These are phyloP conservation scores for Naja naja DNA, from an alignment of 2,113 vertebrate species.

Conservation along the genomic window DNA sequence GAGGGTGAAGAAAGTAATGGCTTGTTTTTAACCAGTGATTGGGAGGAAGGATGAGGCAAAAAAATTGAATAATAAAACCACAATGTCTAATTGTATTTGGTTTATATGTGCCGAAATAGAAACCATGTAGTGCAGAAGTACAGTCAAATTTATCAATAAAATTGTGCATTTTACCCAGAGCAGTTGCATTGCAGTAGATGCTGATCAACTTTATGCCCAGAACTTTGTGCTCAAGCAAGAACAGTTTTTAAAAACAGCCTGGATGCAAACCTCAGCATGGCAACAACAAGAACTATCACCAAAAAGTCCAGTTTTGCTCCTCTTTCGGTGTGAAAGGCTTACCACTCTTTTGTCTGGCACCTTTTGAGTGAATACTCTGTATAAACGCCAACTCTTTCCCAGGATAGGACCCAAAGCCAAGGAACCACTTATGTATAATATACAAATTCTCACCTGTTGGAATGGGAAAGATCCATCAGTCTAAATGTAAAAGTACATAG, in stretches of 20 bases:
- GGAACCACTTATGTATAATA: conserved; percentile 87
- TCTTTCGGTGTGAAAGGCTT: conserved; percentile 54
- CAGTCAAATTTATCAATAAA: not conserved
- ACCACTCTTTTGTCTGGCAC: conserved; percentile 95
- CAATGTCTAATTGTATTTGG: not conserved
- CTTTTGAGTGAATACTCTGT: conserved; percentile 92
- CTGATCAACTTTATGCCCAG: not conserved
- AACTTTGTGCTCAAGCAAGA: not conserved
- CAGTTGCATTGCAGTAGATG: not conserved
- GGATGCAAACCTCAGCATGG: not conserved
- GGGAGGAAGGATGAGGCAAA: not conserved
- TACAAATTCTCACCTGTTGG: conserved; percentile 80
- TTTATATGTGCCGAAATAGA: not conserved
- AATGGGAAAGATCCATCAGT: not conserved
- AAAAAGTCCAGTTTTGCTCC: not conserved
- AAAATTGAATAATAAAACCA: not conserved
- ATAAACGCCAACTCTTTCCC: conserved; percentile 94
- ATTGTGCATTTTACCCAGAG: not conserved
- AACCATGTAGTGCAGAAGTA: not conserved
- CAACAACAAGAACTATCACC: not conserved
- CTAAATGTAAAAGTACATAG: not conserved
- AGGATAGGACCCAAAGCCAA: conserved; percentile 89
- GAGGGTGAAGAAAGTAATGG: not conserved
- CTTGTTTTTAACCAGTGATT: not conserved
- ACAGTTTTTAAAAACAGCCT: not conserved